Percentiles rank a stretch among this genome's conserved stretches.
phyloP scores from a whole-genome alignment of 2,888 invertebrate genomes.

The Molorchus minor region DNA sequence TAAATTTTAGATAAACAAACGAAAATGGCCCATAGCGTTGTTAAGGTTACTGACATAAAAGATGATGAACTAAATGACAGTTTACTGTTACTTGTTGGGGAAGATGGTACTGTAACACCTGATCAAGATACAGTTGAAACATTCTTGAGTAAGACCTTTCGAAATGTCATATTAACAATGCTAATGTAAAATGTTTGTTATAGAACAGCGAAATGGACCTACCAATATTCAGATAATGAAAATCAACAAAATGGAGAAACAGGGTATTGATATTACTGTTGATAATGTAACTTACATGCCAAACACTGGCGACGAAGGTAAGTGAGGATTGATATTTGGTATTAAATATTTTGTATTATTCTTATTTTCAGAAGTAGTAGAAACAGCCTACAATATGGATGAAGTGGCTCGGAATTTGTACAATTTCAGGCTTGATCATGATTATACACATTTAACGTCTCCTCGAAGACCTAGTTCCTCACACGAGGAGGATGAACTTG shows the following conservation, averaged over 20 bases:
- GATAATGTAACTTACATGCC: constrained; percentile 62
- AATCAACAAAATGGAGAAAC: constrained; percentile 58
- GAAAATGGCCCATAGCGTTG: constrained; percentile 60
- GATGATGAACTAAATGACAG: constrained; percentile 69
- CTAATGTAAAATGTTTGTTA: constrained; percentile 32
- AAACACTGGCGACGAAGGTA: constrained; percentile 44
- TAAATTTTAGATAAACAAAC: constrained; percentile 10
- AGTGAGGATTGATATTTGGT: background rate
- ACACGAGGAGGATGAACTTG: constrained; percentile 58
- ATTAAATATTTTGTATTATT: constrained; percentile 2
- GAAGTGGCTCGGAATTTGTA: constrained; percentile 62
- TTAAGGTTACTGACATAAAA: constrained; percentile 61
- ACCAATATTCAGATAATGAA: constrained; percentile 60
- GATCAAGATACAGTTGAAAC: constrained; percentile 83
- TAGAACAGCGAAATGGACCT: constrained; percentile 54
- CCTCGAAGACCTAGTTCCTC: constrained; percentile 65
- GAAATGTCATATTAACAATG: no score
- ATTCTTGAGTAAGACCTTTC: constrained; percentile 80
- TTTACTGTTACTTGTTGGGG: constrained; percentile 85
- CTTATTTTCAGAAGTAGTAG: constrained; percentile 42
- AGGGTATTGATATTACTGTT: constrained; percentile 60
- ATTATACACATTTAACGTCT: constrained; percentile 78
- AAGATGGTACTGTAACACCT: constrained; percentile 84
- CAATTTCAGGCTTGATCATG: constrained; percentile 80
- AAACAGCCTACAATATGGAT: constrained; percentile 60